Base-by-base conservation (phyloP, 2,888 invertebrate species). In the Frankliniella fusca region DNA sequence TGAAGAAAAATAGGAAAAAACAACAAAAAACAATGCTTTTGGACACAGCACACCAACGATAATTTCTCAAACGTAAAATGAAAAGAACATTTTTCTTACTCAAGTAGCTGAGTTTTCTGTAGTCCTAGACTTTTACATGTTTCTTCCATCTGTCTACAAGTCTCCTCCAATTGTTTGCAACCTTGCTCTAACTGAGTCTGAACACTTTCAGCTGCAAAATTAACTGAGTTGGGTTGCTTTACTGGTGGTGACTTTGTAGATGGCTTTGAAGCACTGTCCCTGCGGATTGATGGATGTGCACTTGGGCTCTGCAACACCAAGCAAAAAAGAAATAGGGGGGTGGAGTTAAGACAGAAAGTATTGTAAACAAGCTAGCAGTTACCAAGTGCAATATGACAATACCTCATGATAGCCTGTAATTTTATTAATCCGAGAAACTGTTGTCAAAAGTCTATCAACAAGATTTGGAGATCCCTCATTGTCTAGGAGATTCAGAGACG, bases 151-250 rank as follows among this genome's bases (percentile, higher is more conserved):
- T 76, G 70, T 10, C n/a, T 23, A 27, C 70, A 76, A 10, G 27
- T 76, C 70, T 76, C 70, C 27, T 76, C 70, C 27, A 76, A 27
- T 23, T 76, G 70, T 12, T 76, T 76, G 27, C 70, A 76, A 27
- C 70, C 70, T 8, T 9, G 23, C 27, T 76, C 70, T 12, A 76
- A 27, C 27, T 76, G 70, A 27, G 70, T 27, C 27, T 76, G 27
- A 27, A 23, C 23, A 12, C 70, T 23, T 76, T 76, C 27, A 76
- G 54, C 54, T 1, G 70, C 23, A 8, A 76, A 76, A 23, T 76
- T 23, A 38, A 27, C 61, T 61, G 61, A n/a, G 15, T 61, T 18
- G 18, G 15, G 3, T n/a, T 61, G 61, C 61, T 15, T 61, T 18
- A 38, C 61, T 12, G 61, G n/a, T 54, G 54, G 20, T 54, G 54